Conservation (phyloP, 1,140 invertebrate genomes). For the Neelides sp. region DNA sequence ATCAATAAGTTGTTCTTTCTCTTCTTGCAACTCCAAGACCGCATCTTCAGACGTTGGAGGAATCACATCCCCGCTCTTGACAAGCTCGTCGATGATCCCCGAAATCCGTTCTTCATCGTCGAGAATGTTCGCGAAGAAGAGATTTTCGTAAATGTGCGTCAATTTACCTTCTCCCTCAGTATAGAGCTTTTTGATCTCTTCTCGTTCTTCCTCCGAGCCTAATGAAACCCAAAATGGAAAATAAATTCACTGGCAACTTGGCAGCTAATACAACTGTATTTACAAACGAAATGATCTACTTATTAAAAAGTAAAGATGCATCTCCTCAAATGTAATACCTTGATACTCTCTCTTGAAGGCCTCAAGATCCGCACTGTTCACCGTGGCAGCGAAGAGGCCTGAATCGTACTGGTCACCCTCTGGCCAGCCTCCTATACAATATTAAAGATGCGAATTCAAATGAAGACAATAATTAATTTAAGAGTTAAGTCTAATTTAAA, state of each 20-base stretch:
- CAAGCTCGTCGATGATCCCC: conserved; percentile 10
- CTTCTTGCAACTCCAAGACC: not conserved
- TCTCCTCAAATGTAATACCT: conserved; percentile 5
- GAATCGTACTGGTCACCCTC: too few relatives aligned
- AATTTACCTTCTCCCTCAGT: conserved; percentile 17
- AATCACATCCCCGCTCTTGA: conserved; percentile 12
- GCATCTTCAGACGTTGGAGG: not conserved
- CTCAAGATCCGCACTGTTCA: conserved; percentile 11
- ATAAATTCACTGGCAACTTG: not conserved
- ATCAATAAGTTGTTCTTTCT: too few relatives aligned
- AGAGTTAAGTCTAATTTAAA: too few relatives aligned
- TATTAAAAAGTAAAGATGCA: not conserved
- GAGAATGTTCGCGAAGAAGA: conserved; percentile 20
- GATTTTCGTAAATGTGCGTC: conserved; percentile 18
- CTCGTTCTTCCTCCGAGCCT: conserved; percentile 23
- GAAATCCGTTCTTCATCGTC: conserved; percentile 16
- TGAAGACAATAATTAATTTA: too few relatives aligned
- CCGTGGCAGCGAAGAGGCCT: too few relatives aligned
- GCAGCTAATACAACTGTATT: too few relatives aligned
- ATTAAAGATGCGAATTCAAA: not conserved
- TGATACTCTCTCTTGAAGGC: conserved; percentile 20
- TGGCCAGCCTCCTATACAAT: conserved; percentile 19
- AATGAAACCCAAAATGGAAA: not conserved
- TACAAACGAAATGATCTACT: too few relatives aligned
- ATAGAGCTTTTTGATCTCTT: conserved; percentile 18